phyloP scores from a whole-genome alignment of 1,140 invertebrate genomes.

The Sycophaga agraensis region DNA sequence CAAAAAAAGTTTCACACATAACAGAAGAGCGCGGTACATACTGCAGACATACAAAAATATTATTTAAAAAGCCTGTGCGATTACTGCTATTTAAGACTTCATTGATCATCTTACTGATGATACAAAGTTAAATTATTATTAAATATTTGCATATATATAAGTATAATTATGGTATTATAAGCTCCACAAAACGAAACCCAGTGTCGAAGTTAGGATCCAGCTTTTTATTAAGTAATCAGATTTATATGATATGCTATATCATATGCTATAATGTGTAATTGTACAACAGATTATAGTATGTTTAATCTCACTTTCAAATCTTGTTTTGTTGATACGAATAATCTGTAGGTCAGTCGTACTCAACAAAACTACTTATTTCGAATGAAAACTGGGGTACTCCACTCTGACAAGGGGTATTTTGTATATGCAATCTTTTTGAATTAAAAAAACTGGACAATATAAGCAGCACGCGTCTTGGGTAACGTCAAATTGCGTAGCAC shows the following conservation, averaged over 20 bases:
- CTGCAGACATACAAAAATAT: not conserved
- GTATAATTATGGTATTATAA: too few species aligned
- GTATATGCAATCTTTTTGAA: too few species aligned
- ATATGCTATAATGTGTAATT: too few species aligned
- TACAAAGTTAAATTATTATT: not conserved
- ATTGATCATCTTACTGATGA: not conserved
- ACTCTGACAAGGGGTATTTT: conserved; percentile 6
- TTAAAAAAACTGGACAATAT: not conserved
- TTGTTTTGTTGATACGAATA: too few species aligned
- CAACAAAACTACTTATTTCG: too few species aligned
- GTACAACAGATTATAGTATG: too few species aligned
- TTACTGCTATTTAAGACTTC: not conserved
- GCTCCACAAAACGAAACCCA: conserved; percentile 8
- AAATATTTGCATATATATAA: not conserved
- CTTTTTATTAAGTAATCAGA: too few species aligned
- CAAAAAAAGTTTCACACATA: not conserved
- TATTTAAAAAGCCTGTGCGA: conserved; percentile 7
- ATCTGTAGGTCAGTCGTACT: too few species aligned
- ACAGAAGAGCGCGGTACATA: too few species aligned
- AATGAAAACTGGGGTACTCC: conserved; percentile 16
- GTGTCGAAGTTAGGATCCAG: conserved; percentile 12
- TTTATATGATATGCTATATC: too few species aligned
- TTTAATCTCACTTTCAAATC: too few species aligned
- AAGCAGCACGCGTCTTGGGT: conserved; percentile 8
- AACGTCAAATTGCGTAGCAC: conserved; percentile 1